Base-by-base conservation (phyloP, 2,113 vertebrate genomes). In the Bagarius yarrelli region DNA sequence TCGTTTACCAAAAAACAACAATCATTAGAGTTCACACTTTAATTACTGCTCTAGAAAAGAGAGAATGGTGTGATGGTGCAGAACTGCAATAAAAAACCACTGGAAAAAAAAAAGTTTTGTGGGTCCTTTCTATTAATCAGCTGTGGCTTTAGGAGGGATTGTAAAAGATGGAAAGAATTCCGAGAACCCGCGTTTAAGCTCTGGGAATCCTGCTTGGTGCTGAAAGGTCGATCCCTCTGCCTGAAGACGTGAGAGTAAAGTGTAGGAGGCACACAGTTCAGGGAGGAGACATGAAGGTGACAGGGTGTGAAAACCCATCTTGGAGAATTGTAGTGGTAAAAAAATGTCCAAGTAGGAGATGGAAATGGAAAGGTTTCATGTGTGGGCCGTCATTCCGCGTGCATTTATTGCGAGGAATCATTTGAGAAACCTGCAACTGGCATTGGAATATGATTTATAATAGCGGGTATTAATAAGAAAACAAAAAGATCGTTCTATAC, bases 101-200 rank as follows among this genome's bases (percentile, higher is more conserved):
- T 5, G 16, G 44, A 0, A 12, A 52, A 78, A 61, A 53, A 47
- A 36, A 78, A 18, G 23, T 19, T 40, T 30, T 40, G 52, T 44
- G 53, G 36, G 23, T 69, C 14, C 34, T 63, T 64, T 32, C 27
- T 52, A 52, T 66, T 78, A 34, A 78, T 55, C 61, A n/a, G 21
- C n/a, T 53, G 50, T 67, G 52, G 77, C 32, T 79, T 69, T 52
- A 78, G 50, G 50, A n/a, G 76, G 52, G 50, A 67, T 66, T 56
- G 50, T 34, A 56, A 44, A 40, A 66, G 63, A 56, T 25, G 64
- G 32, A 69, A 79, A 79, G 61, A 55, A 52, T 66, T 67, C 30
- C 18, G 76, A 67, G 27, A 78, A 36, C 30, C 36, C 55, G 50
- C 19, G 27, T 34, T 11, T n/a, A n/a, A 56, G 63, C 63, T 36